These are phyloP conservation scores for Rostratula benghalensis DNA, from an alignment of 2,113 vertebrate species.

Conservation along the genomic window DNA sequence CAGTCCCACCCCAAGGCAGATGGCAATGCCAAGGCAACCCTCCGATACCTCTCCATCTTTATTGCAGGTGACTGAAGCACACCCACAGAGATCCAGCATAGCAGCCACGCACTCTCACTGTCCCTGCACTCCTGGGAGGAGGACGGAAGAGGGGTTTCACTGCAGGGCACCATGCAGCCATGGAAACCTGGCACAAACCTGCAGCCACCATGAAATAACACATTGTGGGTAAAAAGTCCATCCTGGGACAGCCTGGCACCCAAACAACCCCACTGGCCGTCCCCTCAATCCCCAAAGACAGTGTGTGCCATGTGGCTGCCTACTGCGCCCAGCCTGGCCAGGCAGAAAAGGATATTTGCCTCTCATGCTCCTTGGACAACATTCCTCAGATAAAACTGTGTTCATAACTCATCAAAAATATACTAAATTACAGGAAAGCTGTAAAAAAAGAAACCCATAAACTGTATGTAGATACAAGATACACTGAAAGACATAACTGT, in stretches of 20 bases:
- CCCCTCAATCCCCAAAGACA: accelerated
- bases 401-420: slow-evolving; percentile 42
- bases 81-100: neutral
- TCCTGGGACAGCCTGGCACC: accelerated
- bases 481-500: neutral
- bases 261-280: accelerated
- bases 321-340: accelerated
- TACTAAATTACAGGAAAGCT: slow-evolving; percentile 32
- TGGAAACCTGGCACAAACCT: neutral
- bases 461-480: neutral
- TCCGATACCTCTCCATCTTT: neutral
- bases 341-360: neutral
- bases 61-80: neutral
- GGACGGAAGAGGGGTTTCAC: accelerated
- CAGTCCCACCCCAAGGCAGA: neutral
- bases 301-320: accelerated
- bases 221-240: neutral
- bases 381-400: slow-evolving; percentile 32
- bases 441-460: slow-evolving; percentile 38
- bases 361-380: neutral
- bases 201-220: neutral
- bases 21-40: neutral
- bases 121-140: neutral
- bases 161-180: accelerated
- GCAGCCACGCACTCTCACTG: accelerated